Evolutionary conservation across 2,888 invertebrate genomes (phyloP).

Genomic region (Stenolophus ochropezus): DNA sequence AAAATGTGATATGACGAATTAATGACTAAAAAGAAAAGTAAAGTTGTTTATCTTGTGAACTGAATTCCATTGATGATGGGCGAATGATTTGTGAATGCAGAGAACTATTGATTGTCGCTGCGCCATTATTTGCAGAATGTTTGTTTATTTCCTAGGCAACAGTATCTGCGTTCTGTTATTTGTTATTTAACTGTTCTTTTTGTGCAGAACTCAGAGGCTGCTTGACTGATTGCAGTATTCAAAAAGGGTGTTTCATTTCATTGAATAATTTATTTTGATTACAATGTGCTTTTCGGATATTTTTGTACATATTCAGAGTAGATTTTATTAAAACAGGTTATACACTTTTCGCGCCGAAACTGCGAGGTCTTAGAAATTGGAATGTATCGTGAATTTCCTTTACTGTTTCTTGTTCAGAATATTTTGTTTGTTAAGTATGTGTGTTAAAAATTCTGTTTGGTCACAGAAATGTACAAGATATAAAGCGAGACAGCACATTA

Average conservation of each 20-base stretch:
- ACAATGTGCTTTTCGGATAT: constrained; percentile 50
- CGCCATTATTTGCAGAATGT: constrained; percentile 25
- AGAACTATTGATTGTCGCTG: constrained; percentile 13
- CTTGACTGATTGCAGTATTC: constrained; percentile 23
- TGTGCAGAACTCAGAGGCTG: constrained; percentile 39
- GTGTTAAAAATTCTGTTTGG: constrained; percentile 6
- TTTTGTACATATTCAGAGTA: constrained; percentile 49
- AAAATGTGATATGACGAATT: background rate
- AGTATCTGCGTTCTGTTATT: constrained; percentile 40
- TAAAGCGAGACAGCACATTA: constrained; percentile 14
- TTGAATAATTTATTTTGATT: constrained; percentile 40
- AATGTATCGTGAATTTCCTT: constrained; percentile 5
- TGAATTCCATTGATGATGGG: background rate
- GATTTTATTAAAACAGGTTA: constrained; percentile 44
- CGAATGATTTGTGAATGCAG: constrained; percentile 14
- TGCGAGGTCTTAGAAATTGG: constrained; percentile 39
- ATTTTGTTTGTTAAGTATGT: constrained; percentile 23
- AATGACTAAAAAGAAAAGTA: background rate
- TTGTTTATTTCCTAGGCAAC: constrained; percentile 38
- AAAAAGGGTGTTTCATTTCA: constrained; percentile 25
- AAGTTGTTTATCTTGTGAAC: constrained; percentile 1
- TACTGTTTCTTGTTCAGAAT: constrained; percentile 21
- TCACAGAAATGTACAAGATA: constrained; percentile 39
- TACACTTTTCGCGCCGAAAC: constrained; percentile 36
- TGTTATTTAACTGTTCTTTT: constrained; percentile 28